phyloP scores from a whole-genome alignment of 2,797 vertebrate genomes.

The Cercopithecus mitis region DNA sequence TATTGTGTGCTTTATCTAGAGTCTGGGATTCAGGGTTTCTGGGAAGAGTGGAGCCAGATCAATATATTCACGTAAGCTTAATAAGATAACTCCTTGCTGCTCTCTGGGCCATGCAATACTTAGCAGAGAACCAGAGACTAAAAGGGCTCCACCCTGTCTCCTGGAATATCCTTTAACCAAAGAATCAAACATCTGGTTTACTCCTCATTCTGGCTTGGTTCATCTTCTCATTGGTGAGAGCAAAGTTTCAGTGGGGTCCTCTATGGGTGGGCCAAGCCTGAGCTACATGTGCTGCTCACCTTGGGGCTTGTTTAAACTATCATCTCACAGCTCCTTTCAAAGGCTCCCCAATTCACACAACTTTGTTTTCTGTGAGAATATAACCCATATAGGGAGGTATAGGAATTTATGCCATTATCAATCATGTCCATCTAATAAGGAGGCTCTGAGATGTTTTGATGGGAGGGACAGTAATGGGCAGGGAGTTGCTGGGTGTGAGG shows the following conservation, averaged over 20 bases:
- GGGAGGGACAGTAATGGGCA: neutral
- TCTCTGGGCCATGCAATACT: conserved; percentile 24
- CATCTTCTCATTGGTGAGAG: neutral
- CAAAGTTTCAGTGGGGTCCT: neutral
- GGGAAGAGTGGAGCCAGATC: conserved; percentile 72
- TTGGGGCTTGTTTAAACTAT: neutral
- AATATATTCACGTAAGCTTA: conserved; percentile 71
- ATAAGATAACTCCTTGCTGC: conserved; percentile 73
- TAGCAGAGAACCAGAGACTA: conserved; percentile 48
- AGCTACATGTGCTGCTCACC: neutral
- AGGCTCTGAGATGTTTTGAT: neutral
- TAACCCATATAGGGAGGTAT: neutral
- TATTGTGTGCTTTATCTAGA: conserved; percentile 67
- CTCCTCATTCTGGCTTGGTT: neutral
- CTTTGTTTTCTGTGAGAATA: conserved; percentile 15
- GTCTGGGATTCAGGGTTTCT: conserved; percentile 69
- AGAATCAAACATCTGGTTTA: neutral
- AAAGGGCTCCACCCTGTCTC: conserved; percentile 69
- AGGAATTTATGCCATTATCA: neutral
- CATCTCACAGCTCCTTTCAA: neutral
- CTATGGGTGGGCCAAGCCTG: neutral
- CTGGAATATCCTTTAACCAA: conserved; percentile 50
- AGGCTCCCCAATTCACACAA: neutral
- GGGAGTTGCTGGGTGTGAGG: neutral
- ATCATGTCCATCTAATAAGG: neutral